Base-by-base conservation (phyloP, 2,113 vertebrate genomes). In the Centropristis striata region DNA sequence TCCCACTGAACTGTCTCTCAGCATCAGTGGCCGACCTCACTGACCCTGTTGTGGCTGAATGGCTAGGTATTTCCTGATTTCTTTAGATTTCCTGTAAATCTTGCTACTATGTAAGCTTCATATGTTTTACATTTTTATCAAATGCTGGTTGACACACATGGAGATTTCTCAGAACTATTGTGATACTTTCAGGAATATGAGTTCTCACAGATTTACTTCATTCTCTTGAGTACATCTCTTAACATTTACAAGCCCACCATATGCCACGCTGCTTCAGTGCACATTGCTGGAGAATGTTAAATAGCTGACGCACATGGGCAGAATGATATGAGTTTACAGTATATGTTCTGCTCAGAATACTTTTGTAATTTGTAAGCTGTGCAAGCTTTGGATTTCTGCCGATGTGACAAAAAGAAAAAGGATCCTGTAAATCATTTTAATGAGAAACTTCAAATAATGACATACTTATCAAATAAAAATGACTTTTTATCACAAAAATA, bases 181-280 rank as follows among this genome's bases (percentile, higher is more conserved):
- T 47, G 60, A 66, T 25, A 21, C 63, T 64, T 49, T 58, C 46
- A 36, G 36, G 18, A 49, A 61, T 54, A 46, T 15, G 32, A n/a
- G 12, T 42, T 70, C 20, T 57, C 37, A 0, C 25, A 65, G 44
- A 79, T 61, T 50, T n/a, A 79, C 68, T 65, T 66, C 44, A 18
- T 68, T 81, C 68, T 80, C 78, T 53, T 49, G 47, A 81, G 55
- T 28, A 70, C 47, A 70, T 79, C 68, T 71, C 41, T 75, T 63
- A 55, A 75, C 73, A 69, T 78, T 69, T 70, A 70, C 57, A 73
- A 75, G 54, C 65, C 23, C 51, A 9, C 73, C 75, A 69, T 59
- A 82, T 63, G 79, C 28, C 25, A 37, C 36, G 44, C 64, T 54
- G 65, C 32, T 44, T 27, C 47, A 23, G 32, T n/a, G 54, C 42